Evolutionary conservation across 2,113 vertebrate genomes (phyloP), one percentile per base, ranked within the genome.

Genomic region (Epinephelus moara): DNA sequence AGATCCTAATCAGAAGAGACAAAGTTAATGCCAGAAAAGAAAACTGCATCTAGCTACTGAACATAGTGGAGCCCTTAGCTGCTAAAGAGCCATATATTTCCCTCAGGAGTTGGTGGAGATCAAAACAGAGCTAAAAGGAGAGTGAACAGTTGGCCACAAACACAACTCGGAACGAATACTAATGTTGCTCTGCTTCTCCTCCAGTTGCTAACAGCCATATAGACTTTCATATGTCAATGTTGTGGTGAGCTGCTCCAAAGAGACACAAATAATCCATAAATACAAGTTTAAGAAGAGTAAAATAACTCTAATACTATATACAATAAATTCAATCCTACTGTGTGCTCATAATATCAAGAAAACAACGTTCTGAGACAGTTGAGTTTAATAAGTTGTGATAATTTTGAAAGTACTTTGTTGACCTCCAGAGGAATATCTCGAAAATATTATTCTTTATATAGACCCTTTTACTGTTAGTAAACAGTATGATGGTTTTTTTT

Each of bases 81-180:
- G 74, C 68, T 71, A 72, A 53, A 45, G 74, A 52, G 27, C 27
- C 76, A 2, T 30, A 33, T 64, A 59, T 40, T 23, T 56, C 33
- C 61, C 42, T 40, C 52, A 57, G 53, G 52, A 52, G 12, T 5
- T 60, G 57, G 57, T 18, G 57, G 25, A 30, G 57, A 60, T 25
- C 57, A 60, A 60, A 60, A 60, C 57, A 15, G 68, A 70, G 12
- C 49, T 37, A 21, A 37, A 53, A 30, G 14, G 17, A 13, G 8
- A 12, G 23, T 27, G 17, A 17, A 3, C 17, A 72, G 33, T 9
- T 18, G n/a, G 37, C 19, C 42, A 47, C 40, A 72, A 19, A 45
- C 37, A 25, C 23, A 15, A 45, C 8, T 45, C 8, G 1, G 9
- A 45, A 45, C 3, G 42, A 45, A 45, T 45, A 12, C 42, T 45